Conservation (phyloP, 2,113 vertebrate genomes). For the Athene noctua region DNA sequence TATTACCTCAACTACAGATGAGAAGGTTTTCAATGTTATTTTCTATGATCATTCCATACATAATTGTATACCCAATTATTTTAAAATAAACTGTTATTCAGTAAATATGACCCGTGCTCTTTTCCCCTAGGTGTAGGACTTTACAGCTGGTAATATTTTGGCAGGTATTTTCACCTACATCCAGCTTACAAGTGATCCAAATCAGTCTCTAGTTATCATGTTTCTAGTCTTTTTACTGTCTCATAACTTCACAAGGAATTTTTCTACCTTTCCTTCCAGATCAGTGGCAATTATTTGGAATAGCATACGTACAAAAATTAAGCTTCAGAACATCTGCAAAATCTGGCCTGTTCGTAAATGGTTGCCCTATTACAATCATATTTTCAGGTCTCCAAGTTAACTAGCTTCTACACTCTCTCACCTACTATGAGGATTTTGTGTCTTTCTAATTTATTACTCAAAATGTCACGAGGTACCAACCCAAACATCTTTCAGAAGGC, state of each 20-base stretch:
- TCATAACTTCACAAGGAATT: neutral
- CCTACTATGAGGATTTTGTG: neutral
- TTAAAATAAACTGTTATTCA: neutral
- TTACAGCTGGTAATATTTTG: neutral
- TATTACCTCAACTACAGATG: neutral
- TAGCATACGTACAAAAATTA: neutral
- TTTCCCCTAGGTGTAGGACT: neutral
- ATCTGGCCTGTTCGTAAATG: neutral
- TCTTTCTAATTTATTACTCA: neutral
- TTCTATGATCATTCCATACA: neutral
- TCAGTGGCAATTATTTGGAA: neutral
- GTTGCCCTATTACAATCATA: neutral
- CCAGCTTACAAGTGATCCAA: neutral
- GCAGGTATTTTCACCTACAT: neutral
- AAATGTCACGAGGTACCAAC: neutral
- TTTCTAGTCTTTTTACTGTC: neutral
- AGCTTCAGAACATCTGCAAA: neutral
- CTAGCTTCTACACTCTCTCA: neutral
- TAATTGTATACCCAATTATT: neutral
- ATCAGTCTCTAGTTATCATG: neutral
- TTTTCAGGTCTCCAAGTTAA: neutral
- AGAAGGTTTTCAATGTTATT: neutral
- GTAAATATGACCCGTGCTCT: neutral
- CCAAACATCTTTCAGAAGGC: neutral
- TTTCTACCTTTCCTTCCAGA: neutral